Base-by-base conservation (phyloP, 2,888 invertebrate genomes). In the Acrobasis consociella region DNA sequence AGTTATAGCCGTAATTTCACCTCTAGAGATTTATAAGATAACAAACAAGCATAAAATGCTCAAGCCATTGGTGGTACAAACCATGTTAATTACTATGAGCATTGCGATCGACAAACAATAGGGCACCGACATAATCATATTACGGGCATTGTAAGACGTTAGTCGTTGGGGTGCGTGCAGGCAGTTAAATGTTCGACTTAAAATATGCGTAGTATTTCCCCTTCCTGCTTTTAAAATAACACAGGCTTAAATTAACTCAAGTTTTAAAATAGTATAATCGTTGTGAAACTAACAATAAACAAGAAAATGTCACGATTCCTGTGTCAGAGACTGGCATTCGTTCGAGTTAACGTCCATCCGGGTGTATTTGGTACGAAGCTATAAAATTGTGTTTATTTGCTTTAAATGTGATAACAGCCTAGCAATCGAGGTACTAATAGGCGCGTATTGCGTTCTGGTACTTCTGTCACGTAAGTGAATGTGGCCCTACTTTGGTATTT, bases 151-250 rank as follows among this genome's bases (percentile, higher is more conserved):
- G 67, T 59, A 71, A 70, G 68, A 64, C 63, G 70, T 62, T 70
- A 66, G 72, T 62, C 62, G 69, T 37, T 70, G 66, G 74, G 75
- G 76, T 75, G 74, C 69, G 67, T 66, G 67, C 70, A 65, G 72
- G 70, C 71, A 72, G 62, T 74, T 74, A 72, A 78, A 76, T 73
- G 74, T 76, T 74, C 73, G 65, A 76, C 80, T 81, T 80, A 80
- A 83, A 86, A 83, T 85, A 85, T 83, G 82, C 80, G 71, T 81
- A 82, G 80, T 82, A 82, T 83, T 84, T 83, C 86, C 87, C 86
- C 86, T 86, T 88, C 87, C 86, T 83, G 81, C 72, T 85, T 86
- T 85, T 78, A 87, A 89, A 89, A 88, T 87, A 86, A 81, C 81
- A 77, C 72, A 72, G 75, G 82, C 81, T 83, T 83, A 85, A 86